Evolutionary conservation across 2,113 vertebrate genomes (phyloP).

Genomic region (Oncorhynchus nerka): DNA sequence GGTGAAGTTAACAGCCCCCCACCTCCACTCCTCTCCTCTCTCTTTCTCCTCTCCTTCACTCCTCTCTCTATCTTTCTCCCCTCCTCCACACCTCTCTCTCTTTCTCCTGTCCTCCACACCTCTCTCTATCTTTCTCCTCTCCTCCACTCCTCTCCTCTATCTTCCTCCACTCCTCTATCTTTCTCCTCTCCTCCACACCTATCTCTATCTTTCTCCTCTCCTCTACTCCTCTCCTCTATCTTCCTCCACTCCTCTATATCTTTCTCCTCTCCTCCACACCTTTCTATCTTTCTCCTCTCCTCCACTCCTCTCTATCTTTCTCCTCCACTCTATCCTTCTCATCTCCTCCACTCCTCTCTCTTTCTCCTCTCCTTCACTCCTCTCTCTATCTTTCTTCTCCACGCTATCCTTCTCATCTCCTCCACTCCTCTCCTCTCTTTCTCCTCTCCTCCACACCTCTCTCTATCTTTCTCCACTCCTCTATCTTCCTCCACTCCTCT

Average conservation of each 20-base stretch:
- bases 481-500: too few species aligned
- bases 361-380: neutral
- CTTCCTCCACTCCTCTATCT: too few species aligned
- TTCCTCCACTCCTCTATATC: neutral
- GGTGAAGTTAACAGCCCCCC: conserved; percentile 42
- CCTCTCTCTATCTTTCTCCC: neutral
- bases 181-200: neutral
- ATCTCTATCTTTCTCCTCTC: neutral
- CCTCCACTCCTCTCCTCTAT: too few species aligned
- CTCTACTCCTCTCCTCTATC: neutral
- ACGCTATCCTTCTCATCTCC: too few species aligned
- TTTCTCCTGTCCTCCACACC: neutral
- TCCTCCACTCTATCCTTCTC: neutral
- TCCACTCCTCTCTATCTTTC: too few species aligned
- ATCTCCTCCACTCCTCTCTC: neutral
- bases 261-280: neutral
- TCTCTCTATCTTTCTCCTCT: neutral
- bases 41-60: neutral
- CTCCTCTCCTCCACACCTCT: neutral
- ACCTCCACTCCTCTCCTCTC: neutral
- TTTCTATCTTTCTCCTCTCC: neutral
- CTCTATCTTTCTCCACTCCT: too few species aligned
- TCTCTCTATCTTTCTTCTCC: neutral
- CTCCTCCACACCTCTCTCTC: neutral
- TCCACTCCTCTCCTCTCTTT: too few species aligned